Conservation (phyloP, 2,113 vertebrate genomes). For the Calypte anna region DNA sequence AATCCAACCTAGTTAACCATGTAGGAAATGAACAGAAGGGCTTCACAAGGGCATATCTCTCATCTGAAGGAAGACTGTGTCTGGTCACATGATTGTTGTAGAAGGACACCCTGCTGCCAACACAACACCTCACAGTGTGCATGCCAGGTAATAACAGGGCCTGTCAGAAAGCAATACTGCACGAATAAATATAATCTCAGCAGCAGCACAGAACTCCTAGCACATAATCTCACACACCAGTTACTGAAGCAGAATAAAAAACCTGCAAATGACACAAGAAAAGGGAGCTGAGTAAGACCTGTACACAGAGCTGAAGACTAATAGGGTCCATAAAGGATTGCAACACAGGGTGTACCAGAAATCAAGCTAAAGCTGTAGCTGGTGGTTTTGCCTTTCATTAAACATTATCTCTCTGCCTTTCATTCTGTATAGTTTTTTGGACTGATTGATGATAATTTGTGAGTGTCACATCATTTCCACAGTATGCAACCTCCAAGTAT, state of each 20-base stretch:
- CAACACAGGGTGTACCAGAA: neutral
- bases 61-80: neutral
- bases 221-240: neutral
- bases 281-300: neutral
- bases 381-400: neutral
- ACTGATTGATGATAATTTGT: neutral
- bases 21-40: neutral
- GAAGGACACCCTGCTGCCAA: neutral
- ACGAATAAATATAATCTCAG: neutral
- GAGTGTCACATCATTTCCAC: neutral
- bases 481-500: neutral
- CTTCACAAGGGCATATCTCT: neutral
- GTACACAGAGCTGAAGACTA: neutral
- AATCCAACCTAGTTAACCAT: neutral
- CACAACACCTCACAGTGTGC: neutral
- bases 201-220: neutral
- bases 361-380: neutral
- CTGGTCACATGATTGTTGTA: neutral
- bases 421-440: neutral
- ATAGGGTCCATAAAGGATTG: neutral
- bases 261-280: neutral
- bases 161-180: constrained; percentile 22
- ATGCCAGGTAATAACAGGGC: neutral
- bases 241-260: neutral
- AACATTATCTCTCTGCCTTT: neutral